Evolutionary conservation across 2,797 vertebrate genomes (phyloP).

Genomic region (Paguma larvata): DNA sequence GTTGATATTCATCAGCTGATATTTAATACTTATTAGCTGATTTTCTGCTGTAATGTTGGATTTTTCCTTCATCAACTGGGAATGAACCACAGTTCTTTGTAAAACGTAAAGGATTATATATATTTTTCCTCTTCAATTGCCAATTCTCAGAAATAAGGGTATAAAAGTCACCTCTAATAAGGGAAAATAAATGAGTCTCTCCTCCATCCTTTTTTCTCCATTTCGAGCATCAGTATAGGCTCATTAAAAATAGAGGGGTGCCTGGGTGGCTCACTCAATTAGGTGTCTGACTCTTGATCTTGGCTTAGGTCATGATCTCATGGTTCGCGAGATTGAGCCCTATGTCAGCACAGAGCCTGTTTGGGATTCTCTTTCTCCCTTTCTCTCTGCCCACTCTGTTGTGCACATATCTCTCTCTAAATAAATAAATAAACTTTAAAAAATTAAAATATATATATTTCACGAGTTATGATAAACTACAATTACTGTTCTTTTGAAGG

Average conservation of each 20-base stretch:
- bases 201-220: not conserved
- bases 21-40: not conserved
- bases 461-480: not conserved
- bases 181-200: not conserved
- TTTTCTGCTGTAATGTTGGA: not conserved
- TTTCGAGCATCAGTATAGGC: not conserved
- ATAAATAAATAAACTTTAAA: too few species aligned
- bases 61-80: not conserved
- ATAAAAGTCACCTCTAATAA: not conserved
- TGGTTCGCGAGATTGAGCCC: too few species aligned
- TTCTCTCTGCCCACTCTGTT: too few species aligned
- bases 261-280: too few species aligned
- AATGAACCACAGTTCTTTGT: not conserved
- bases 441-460: not conserved
- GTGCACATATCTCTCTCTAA: too few species aligned
- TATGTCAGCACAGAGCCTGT: too few species aligned
- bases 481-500: not conserved
- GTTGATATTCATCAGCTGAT: not conserved
- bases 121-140: not conserved
- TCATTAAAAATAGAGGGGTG: not conserved
- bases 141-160: conserved; percentile 5
- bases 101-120: not conserved
- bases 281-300: too few species aligned
- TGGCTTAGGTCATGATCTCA: too few species aligned
- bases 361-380: too few species aligned